Conservation (phyloP, 1,140 invertebrate species). For the Brachionus asplanchnoidis region DNA sequence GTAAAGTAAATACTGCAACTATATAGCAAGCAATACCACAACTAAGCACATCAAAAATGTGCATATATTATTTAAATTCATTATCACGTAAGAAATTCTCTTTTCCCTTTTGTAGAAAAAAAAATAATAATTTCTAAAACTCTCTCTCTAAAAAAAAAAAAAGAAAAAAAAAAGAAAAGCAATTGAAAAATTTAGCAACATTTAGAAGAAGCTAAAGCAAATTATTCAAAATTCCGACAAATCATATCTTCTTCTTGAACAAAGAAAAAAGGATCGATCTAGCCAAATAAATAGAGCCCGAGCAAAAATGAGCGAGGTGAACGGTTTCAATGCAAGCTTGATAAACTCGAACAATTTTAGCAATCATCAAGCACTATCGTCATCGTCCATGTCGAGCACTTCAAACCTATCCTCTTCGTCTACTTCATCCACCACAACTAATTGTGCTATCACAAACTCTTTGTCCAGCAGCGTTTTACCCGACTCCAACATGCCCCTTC, state of each 20-base stretch:
- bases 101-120: not conserved
- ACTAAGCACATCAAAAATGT: not conserved
- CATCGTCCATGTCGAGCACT: not conserved
- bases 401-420: constrained; percentile 1
- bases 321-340: constrained; percentile 7
- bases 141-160: not conserved
- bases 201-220: not conserved
- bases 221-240: not conserved
- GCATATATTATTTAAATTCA: constrained; percentile 31
- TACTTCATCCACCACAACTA: constrained; percentile 8
- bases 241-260: not conserved
- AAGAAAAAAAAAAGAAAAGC: not conserved
- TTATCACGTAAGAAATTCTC: not conserved
- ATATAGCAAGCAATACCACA: not conserved
- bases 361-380: not conserved
- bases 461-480: not conserved
- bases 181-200: not conserved
- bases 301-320: constrained; percentile 17
- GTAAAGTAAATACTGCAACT: not conserved
- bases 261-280: not conserved
- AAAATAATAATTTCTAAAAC: not conserved
- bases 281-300: not conserved
- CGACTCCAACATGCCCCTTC: constrained; percentile 20
- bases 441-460: not conserved
- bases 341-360: not conserved